Percentiles rank a stretch among this genome's conserved stretches.
These are phyloP conservation scores for Zelostemma sp. DNA, from an alignment of 1,140 invertebrate species.

Conservation along the genomic window DNA sequence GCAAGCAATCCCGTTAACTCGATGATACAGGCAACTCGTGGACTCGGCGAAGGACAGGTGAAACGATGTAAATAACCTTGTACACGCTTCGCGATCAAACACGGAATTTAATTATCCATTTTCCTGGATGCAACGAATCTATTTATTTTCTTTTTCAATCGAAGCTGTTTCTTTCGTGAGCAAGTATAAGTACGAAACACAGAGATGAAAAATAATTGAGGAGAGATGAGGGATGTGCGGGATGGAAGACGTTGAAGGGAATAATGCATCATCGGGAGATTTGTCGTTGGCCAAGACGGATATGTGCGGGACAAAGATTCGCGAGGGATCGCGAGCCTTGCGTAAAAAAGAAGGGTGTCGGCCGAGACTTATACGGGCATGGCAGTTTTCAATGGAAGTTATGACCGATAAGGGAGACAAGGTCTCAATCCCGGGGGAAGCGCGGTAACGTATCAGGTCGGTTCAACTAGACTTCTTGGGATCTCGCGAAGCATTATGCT, in stretches of 20 bases:
- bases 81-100: slow-evolving; percentile 27
- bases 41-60: slow-evolving; percentile 36
- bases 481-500: slow-evolving; percentile 69
- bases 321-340: slow-evolving; percentile 31
- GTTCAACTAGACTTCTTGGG: slow-evolving; percentile 59
- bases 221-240: slow-evolving; percentile 15
- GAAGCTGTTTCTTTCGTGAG: slow-evolving; percentile 9
- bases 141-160: neutral
- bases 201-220: slow-evolving; percentile 13
- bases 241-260: slow-evolving; percentile 7
- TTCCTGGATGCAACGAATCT: neutral
- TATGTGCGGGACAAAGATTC: slow-evolving; percentile 35
- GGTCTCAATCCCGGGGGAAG: slow-evolving; percentile 61
- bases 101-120: slow-evolving; percentile 37
- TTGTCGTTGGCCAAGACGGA: slow-evolving; percentile 39
- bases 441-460: slow-evolving; percentile 55
- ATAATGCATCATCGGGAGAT: slow-evolving; percentile 22
- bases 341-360: slow-evolving; percentile 32
- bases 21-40: slow-evolving; percentile 16
- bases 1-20: slow-evolving; percentile 51
- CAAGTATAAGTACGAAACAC: too few relatives aligned
- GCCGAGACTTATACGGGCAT: slow-evolving; percentile 44
- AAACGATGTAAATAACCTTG: slow-evolving; percentile 44
- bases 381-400: slow-evolving; percentile 63
- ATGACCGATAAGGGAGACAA: slow-evolving; percentile 69